Percentiles rank a stretch among this genome's conserved stretches.
Evolutionary conservation across 2,113 vertebrate species (phyloP).

Genomic region (Sisor rabdophorus): DNA sequence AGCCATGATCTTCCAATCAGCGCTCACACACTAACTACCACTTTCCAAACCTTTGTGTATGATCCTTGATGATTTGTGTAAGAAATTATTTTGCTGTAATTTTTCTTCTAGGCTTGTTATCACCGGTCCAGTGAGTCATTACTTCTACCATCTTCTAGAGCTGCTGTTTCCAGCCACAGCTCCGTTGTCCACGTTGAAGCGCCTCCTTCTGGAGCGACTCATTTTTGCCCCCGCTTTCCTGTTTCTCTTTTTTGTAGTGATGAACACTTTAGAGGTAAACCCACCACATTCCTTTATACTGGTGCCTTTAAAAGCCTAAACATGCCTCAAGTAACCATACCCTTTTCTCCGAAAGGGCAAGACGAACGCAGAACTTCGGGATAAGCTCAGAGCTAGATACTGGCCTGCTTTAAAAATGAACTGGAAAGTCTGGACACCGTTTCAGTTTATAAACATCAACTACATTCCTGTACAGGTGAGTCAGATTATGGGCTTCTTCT

Average conservation of each 20-base stretch:
- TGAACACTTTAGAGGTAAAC: conserved; percentile 81
- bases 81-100: too few species aligned
- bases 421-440: conserved; percentile 84
- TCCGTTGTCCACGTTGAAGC: conserved; percentile 69
- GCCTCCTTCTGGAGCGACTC: conserved; percentile 79
- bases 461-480: conserved; percentile 81
- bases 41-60: too few species aligned
- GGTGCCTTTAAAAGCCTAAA: not conserved
- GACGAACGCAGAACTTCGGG: conserved; percentile 59
- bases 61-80: too few species aligned
- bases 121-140: conserved; percentile 82
- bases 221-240: conserved; percentile 80
- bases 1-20: too few species aligned
- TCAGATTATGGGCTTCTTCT: too few species aligned
- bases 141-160: conserved; percentile 81
- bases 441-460: conserved; percentile 83
- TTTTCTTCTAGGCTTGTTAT: conserved; percentile 69
- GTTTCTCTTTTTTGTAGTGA: conserved; percentile 76
- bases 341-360: conserved; percentile 65
- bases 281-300: not conserved
- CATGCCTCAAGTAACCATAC: not conserved
- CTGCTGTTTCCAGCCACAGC: conserved; percentile 70
- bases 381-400: conserved; percentile 69
- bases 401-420: conserved; percentile 82
- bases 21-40: too few species aligned